A percentile compares a stretch with the other conserved stretches of the same genome.
Conservation (phyloP, 2,797 vertebrate species). For the Phoxinus dragarum region DNA sequence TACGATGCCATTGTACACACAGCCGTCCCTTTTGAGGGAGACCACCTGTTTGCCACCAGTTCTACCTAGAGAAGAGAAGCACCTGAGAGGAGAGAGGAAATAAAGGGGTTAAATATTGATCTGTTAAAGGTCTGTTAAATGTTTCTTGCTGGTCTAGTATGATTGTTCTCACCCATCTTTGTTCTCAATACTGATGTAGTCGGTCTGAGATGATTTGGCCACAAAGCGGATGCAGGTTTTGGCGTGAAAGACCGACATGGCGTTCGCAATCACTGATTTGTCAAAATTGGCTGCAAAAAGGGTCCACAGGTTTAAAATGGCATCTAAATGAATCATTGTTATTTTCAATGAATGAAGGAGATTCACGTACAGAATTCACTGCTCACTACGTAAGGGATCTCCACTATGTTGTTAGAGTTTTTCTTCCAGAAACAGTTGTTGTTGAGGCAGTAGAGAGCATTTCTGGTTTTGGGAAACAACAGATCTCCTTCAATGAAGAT, state of each 20-base stretch:
- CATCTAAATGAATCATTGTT: background rate
- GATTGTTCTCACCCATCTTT: constrained; percentile 33
- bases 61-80: constrained; percentile 75
- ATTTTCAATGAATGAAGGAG: background rate
- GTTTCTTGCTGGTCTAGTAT: background rate
- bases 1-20: constrained; percentile 69
- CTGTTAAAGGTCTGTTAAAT: background rate
- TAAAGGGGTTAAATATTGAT: background rate
- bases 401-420: constrained; percentile 41
- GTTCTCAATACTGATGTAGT: constrained; percentile 60
- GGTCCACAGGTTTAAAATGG: background rate
- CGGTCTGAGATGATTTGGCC: no score
- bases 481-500: constrained; percentile 60
- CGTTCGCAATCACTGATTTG: no score
- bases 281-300: no score
- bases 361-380: constrained; percentile 40
- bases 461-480: constrained; percentile 52
- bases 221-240: no score
- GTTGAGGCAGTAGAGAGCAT: constrained; percentile 46
- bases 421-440: constrained; percentile 59
- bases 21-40: constrained; percentile 70
- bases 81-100: constrained; percentile 64
- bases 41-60: constrained; percentile 72
- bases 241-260: no score
- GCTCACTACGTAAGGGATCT: constrained; percentile 52